Evolutionary conservation across 1,140 invertebrate species (phyloP), one percentile per base, ranked within the genome.

Genomic region (Meloidogyne floridensis): DNA sequence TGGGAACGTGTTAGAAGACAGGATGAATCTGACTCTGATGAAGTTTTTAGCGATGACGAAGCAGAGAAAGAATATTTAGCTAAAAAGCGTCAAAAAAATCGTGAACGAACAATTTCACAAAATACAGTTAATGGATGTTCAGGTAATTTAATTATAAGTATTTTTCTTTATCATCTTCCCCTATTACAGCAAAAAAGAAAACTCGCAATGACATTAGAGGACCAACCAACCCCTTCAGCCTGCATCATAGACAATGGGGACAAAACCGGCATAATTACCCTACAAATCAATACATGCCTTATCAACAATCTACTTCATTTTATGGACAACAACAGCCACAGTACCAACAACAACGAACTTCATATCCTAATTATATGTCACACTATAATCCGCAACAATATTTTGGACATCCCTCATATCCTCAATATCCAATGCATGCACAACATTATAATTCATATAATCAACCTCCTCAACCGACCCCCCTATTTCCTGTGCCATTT

Each of bases 31-130:
- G 69, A 47, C 71, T 70, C 69, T 18, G 82, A 82, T 10, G 80
- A 83, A 71, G 81, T 82, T 20, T 83, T 83, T n/a, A 83, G 82
- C 65, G 82, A 83, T 59, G 82, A 83, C 42, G 82, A 83, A 77
- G 73, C 72, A 18, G 82, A 83, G 51, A 75, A n/a, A 15, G n/a
- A 53, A 18, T 83, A 84, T 72, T 51, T 77, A 43, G 82, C 82
- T 10, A 53, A 72, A 51, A 83, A 83, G 42, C 47, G 15, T 54
- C 51, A 54, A 8, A 42, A 77, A 43, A 18, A 51, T 59, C 75
- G 53, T 13, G 56, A 18, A 6, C 75, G 69, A 59, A 43, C 59
- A 5, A 7, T 6, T 65, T 65, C 59, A 6, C 59, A 65, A 65
- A 65, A 18, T 65, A 65, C 59, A 65, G 15, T 8, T 4, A 65